Conservation (phyloP, 2,113 vertebrate species). For the Daubentonia madagascariensis region DNA sequence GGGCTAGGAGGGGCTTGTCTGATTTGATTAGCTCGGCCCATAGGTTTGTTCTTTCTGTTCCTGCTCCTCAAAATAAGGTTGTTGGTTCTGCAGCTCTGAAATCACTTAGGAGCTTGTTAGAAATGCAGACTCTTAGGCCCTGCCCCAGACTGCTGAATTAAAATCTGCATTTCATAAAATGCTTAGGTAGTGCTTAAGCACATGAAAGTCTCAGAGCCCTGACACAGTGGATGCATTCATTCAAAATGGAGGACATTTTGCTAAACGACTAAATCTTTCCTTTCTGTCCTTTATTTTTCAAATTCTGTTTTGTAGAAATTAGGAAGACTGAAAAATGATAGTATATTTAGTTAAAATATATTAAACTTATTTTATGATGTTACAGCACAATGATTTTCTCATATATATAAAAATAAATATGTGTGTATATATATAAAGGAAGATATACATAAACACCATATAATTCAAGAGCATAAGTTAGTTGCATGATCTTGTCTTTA, state of each 20-base stretch:
- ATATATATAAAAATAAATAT: background rate
- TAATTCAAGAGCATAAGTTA: background rate
- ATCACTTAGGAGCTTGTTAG: background rate
- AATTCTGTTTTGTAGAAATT: background rate
- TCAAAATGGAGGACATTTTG: background rate
- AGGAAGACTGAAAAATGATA: background rate
- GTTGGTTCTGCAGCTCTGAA: background rate
- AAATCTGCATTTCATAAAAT: background rate
- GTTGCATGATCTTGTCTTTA: background rate
- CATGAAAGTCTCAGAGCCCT: background rate
- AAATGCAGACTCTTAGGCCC: background rate
- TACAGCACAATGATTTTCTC: background rate
- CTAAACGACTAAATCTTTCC: background rate
- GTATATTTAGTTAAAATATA: background rate
- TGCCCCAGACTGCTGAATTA: background rate
- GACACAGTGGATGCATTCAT: background rate
- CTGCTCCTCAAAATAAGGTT: background rate
- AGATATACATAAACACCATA: background rate
- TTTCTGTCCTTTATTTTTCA: background rate
- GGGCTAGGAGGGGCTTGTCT: too few relatives aligned
- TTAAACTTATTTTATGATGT: background rate
- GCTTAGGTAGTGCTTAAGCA: background rate
- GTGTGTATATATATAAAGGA: background rate
- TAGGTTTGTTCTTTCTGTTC: background rate
- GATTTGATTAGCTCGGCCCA: background rate